Evolutionary conservation across 2,113 vertebrate genomes (phyloP), one percentile per base, ranked within the genome.

Genomic region (Pyrgilauda ruficollis): DNA sequence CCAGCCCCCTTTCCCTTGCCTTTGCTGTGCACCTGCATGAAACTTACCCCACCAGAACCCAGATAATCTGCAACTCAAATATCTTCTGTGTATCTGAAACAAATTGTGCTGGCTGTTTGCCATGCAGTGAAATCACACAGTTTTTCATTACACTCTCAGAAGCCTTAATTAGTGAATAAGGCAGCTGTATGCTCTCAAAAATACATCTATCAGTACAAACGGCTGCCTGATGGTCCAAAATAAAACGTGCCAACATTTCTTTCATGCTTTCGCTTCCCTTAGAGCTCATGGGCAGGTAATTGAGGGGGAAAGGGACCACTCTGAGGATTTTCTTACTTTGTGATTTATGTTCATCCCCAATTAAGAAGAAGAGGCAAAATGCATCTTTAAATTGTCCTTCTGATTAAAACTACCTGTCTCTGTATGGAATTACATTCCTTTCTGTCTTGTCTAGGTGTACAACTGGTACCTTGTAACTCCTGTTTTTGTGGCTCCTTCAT

Each of bases 121-220:
- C 92, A 92, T 95, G 61, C 91, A 96, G 92, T 91, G 96, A 95
- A 96, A 95, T 88, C 55, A 31, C 84, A 83, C 56, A 72, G 66
- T 93, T 97, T 97, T 97, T 95, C 95, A 87, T 95, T 97, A 93
- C 88, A 89, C 81, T 94, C 94, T 96, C 94, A 69, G 90, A 97
- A 96, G 83, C 84, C 73, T 78, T 96, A 94, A 96, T 97, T 97
- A 96, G 90, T 90, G 94, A 96, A 97, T 93, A 94, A 97, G 95
- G 95, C 96, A 97, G 96, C 95, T 97, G 96, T 95, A 96, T 96
- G 95, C 95, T 97, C 91, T 97, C 90, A 94, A 96, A 97, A 97
- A 93, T 95, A 91, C 73, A 94, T 97, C 91, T 82, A 90, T 95
- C 86, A 96, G 90, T 85, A 91, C 68, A 93, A 84, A 93, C 66